Percentiles rank a stretch among this genome's conserved stretches.
Conservation (phyloP, 2,113 vertebrate species). For the Labeo catla region DNA sequence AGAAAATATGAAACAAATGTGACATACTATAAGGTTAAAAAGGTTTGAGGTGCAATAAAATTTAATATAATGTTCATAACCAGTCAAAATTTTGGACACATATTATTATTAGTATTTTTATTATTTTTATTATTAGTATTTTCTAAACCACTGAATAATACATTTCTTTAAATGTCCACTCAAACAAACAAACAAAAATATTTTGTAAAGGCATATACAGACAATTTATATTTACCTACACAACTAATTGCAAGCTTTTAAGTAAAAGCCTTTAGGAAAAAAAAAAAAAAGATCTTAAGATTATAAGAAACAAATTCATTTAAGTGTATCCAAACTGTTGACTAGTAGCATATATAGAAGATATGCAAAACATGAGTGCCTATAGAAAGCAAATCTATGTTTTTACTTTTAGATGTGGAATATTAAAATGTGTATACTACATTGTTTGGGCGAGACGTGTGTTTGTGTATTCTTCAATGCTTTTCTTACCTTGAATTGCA, state of each 20-base stretch:
- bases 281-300: background rate
- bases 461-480: background rate
- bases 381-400: background rate
- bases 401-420: background rate
- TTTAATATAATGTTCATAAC: background rate
- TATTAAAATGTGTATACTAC: background rate
- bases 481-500: slow-evolving; percentile 75
- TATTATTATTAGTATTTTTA: background rate
- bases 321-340: background rate
- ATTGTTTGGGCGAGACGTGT: background rate
- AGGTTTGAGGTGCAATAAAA: background rate
- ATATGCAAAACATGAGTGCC: background rate
- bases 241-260: background rate
- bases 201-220: background rate
- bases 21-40: background rate
- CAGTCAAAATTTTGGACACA: background rate
- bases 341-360: background rate
- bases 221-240: background rate
- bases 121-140: background rate
- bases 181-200: background rate
- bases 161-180: background rate
- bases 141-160: background rate
- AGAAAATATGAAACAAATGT: background rate
- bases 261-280: background rate
- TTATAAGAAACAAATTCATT: background rate